A percentile compares a stretch with the other conserved stretches of the same genome.
phyloP scores from a whole-genome alignment of 2,113 vertebrate genomes.

The Fulica atra region DNA sequence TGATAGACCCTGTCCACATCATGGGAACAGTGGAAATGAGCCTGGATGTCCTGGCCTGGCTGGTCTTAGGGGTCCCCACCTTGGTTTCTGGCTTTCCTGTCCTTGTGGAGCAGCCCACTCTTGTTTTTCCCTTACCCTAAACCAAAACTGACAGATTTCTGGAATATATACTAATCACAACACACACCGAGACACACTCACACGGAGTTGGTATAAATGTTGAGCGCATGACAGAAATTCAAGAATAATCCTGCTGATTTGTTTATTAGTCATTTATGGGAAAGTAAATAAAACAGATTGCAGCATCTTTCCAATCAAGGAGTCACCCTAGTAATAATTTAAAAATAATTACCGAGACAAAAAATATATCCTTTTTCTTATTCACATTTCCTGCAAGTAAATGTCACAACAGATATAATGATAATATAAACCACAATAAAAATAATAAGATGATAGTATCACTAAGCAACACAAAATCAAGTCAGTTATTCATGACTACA shows the following conservation, averaged over 20 bases:
- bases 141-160: neutral
- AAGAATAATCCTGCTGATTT: neutral
- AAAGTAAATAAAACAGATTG: neutral
- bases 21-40: neutral
- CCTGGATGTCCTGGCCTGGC: neutral
- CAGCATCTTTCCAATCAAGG: neutral
- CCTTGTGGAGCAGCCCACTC: neutral
- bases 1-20: neutral
- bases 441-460: neutral
- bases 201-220: neutral
- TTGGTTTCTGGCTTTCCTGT: neutral
- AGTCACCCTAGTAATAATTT: neutral
- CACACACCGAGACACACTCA: neutral
- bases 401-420: neutral
- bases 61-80: fast-evolving
- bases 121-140: neutral
- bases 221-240: neutral
- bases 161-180: neutral
- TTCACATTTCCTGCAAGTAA: neutral
- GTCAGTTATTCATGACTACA: neutral
- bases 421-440: neutral
- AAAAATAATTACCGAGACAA: neutral
- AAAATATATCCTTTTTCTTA: neutral
- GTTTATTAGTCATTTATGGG: neutral
- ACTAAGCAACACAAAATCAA: neutral